Evolutionary conservation across 2,113 vertebrate genomes (phyloP).

Genomic region (Probosciger aterrimus): DNA sequence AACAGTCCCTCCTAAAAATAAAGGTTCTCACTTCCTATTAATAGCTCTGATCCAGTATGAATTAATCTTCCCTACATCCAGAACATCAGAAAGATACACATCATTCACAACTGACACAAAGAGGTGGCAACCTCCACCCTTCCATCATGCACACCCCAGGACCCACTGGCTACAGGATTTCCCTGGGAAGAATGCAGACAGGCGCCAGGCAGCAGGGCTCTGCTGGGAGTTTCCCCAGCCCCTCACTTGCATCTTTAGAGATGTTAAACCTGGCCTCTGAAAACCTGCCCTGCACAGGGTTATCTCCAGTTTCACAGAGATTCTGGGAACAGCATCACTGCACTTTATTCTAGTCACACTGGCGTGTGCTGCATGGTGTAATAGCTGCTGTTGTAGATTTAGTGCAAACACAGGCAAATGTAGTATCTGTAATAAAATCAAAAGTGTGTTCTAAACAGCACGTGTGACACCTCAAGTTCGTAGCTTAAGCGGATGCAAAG

Average conservation of each 20-base stretch:
- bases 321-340: background rate
- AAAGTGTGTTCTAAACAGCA: background rate
- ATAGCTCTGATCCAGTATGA: background rate
- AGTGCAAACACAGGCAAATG: background rate
- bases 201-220: conserved; percentile 50
- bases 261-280: conserved; percentile 49
- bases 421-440: background rate
- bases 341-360: background rate
- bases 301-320: conserved; percentile 30
- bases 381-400: background rate
- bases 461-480: background rate
- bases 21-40: fast-evolving
- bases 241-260: conserved; percentile 27
- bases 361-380: fast-evolving
- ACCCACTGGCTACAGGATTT: background rate
- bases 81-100: background rate
- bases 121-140: background rate
- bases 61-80: background rate
- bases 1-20: background rate
- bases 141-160: background rate
- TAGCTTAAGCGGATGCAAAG: background rate
- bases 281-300: background rate
- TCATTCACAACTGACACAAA: background rate
- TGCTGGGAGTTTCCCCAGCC: background rate
- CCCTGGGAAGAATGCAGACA: conserved; percentile 52